These are phyloP conservation scores for Volucella bombylans DNA, from an alignment of 2,888 invertebrate species.

Conservation along the genomic window DNA sequence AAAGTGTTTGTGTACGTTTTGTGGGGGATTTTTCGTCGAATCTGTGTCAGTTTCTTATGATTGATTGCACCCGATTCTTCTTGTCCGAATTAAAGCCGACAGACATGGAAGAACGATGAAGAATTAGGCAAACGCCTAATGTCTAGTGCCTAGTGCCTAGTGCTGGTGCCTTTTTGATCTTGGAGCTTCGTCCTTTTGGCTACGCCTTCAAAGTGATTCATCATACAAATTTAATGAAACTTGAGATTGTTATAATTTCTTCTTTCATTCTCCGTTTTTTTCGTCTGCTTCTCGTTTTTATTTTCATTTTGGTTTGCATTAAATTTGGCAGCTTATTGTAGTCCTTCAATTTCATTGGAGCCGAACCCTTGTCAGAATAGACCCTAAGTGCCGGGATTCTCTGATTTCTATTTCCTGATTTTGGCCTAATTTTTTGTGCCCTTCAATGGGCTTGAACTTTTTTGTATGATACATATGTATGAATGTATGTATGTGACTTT, in stretches of 20 bases:
- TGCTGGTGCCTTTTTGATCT: slow-evolving; percentile 55
- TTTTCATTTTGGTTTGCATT: slow-evolving; percentile 5
- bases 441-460: not conserved
- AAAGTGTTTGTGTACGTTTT: slow-evolving; percentile 50
- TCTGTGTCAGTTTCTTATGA: slow-evolving; percentile 60
- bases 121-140: slow-evolving; percentile 38
- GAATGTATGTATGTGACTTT: slow-evolving; percentile 7
- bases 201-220: slow-evolving; percentile 36
- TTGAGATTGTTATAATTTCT: slow-evolving; percentile 56
- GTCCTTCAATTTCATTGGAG: slow-evolving; percentile 49
- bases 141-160: too few species aligned
- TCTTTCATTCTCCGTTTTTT: not conserved
- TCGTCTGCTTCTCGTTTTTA: too few species aligned
- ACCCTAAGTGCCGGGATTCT: slow-evolving; percentile 33
- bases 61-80: slow-evolving; percentile 62
- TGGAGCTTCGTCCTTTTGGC: slow-evolving; percentile 2
- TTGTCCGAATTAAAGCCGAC: slow-evolving; percentile 7
- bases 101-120: not conserved
- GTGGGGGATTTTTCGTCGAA: slow-evolving; percentile 58
- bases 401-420: slow-evolving; percentile 1
- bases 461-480: not conserved
- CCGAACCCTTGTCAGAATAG: slow-evolving; percentile 46
- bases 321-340: slow-evolving; percentile 55
- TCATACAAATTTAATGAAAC: slow-evolving; percentile 63
- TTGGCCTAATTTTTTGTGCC: too few species aligned